Percentiles rank a stretch among this genome's conserved stretches.
Evolutionary conservation across 1,140 invertebrate species (phyloP).

Genomic region (Pogonomyrmex californicus): DNA sequence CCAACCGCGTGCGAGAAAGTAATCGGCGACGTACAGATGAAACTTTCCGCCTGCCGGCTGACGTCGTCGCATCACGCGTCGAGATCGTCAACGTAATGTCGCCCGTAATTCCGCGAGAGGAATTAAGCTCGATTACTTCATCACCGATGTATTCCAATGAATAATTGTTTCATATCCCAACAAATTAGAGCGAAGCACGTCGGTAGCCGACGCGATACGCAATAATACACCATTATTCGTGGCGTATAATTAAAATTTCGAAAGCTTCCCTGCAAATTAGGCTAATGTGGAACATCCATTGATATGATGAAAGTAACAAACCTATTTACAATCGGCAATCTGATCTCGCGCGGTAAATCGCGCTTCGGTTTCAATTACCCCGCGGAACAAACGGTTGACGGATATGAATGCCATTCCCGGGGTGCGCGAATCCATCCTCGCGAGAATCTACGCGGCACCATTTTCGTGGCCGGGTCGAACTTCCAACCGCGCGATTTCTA

Average conservation of each 20-base stretch:
- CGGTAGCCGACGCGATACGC: too few relatives aligned
- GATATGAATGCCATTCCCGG: conserved; percentile 34
- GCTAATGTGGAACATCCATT: background rate
- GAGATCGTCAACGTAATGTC: background rate
- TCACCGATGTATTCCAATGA: background rate
- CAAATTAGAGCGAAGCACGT: too few relatives aligned
- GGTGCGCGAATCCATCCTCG: conserved; percentile 38
- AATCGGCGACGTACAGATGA: conserved; percentile 8
- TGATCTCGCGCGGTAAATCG: background rate
- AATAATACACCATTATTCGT: background rate
- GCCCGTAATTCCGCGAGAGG: background rate
- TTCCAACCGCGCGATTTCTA: conserved; percentile 53
- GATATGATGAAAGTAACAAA: background rate
- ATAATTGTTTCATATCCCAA: background rate
- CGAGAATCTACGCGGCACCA: conserved; percentile 38
- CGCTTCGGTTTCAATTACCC: conserved; percentile 31
- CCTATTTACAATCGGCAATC: background rate
- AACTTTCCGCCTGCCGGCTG: conserved; percentile 7
- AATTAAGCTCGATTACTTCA: background rate
- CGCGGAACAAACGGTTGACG: conserved; percentile 26
- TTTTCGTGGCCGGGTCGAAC: conserved; percentile 40
- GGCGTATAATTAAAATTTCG: too few relatives aligned
- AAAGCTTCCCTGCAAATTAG: background rate
- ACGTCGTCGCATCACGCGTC: background rate
- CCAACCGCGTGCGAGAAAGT: background rate